Base-by-base conservation (phyloP, 2,797 vertebrate genomes). In the Selene dorsalis region DNA sequence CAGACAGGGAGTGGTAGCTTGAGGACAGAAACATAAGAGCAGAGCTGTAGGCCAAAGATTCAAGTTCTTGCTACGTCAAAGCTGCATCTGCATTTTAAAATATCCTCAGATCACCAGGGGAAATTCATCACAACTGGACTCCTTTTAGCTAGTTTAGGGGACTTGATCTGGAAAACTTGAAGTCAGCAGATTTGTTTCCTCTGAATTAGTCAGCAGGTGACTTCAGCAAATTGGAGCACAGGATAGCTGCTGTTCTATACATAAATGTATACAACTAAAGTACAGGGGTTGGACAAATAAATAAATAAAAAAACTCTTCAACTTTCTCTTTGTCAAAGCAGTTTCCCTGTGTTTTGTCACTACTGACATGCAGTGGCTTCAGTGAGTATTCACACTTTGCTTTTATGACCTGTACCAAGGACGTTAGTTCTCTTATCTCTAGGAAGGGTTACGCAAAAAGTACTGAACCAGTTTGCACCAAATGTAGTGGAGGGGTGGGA, bases 291-390 rank as follows among this genome's bases (percentile, higher is more conserved):
- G 30, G 63, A 68, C 69, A 84, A 82, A 73, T 80, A 45, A 80
- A 82, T 74, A 80, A 90, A 64, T 75, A 70, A 75, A 61, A 17
- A 38, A 62, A 35, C 6, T 8, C 32, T 83, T 83, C 77, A 77
- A 72, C 78, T 72, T 90, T 80, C 82, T 87, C 80, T 83, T 80
- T 84, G 78, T 87, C 86, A 48, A 84, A 89, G 86, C 84, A 83
- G 30, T 88, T 65, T 83, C 47, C 67, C 63, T 69, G 74, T 88
- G 84, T 89, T 90, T 90, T 88, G 86, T 70, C 41, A 43, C 41
- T 43, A 14, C 41, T 86, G 86, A 90, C 80, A 85, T 83, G 87
- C 84, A 68, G 56, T 68, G 4, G 24, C 13, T 17, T 24, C 52
- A 26, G 8, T 11, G 10, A 50, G 48, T 22, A 50, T 50, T 22